Conservation (phyloP, 2,797 vertebrate species). For the Champsocephalus esox region DNA sequence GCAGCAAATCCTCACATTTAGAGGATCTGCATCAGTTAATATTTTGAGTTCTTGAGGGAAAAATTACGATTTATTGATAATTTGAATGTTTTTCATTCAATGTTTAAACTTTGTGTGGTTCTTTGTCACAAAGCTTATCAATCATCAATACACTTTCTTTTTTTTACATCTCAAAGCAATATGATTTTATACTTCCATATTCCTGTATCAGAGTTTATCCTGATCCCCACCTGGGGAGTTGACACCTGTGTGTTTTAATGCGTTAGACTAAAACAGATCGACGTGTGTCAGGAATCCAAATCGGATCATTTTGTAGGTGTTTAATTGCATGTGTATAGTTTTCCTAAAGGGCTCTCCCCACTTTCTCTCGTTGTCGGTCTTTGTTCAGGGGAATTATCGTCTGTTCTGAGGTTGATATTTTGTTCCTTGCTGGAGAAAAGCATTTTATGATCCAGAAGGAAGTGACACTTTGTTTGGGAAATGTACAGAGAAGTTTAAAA, state of each 20-base stretch:
- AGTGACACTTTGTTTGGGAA: constrained; percentile 23
- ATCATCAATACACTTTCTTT: background rate
- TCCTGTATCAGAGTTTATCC: background rate
- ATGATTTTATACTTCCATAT: constrained; percentile 11
- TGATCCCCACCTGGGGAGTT: background rate
- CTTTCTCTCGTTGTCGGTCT: constrained; percentile 4
- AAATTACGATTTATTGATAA: background rate
- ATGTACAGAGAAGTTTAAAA: constrained; percentile 18
- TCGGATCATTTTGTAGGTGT: background rate
- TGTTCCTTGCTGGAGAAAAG: constrained; percentile 16
- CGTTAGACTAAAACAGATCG: background rate
- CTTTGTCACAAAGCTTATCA: constrained; percentile 34
- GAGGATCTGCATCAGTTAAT: background rate
- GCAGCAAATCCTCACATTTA: background rate
- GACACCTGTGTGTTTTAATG: constrained; percentile 19
- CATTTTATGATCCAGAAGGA: constrained; percentile 6
- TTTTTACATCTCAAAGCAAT: constrained; percentile 44
- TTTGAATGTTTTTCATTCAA: background rate
- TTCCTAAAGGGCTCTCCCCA: constrained; percentile 53
- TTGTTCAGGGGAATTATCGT: background rate
- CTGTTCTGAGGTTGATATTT: constrained; percentile 8
- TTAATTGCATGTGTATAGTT: constrained; percentile 5
- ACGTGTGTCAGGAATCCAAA: background rate
- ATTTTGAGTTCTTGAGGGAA: background rate
- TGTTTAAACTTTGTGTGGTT: constrained; percentile 15